Base-by-base conservation (phyloP, 2,888 invertebrate genomes). In the Diarsia dahlii region DNA sequence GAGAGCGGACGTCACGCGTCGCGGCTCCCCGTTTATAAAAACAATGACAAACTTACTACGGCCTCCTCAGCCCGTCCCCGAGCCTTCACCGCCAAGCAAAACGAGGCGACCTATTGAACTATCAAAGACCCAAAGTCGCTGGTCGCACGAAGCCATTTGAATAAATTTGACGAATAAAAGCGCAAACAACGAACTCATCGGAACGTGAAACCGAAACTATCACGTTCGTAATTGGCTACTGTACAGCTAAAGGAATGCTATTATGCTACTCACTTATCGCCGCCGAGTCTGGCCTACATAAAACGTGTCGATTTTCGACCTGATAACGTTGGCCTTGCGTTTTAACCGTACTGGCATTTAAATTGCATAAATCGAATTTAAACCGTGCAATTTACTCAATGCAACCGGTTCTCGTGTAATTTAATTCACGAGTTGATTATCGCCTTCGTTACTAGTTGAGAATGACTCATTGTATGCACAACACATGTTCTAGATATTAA, bases 171-270 rank as follows among this genome's bases (percentile, higher is more conserved):
- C 92, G 90, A 94, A 93, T 91, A 92, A 93, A 92, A 91, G 90
- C 89, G 91, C 91, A 89, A 91, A 91, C 93, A 93, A 91, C 92
- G 90, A 87, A 93, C 89, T 90, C 93, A 93, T 92, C 94, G 92
- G 92, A 92, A 94, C 95, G 94, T 94, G 93, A 95, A 95, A 95
- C 95, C 90, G 92, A 94, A 95, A 95, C 94, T 95, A 95, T 95
- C 94, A 93, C 92, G 93, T 93, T 90, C 90, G 89, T 93, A 93
- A 95, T 94, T 94, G 93, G 92, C 94, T 94, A 93, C 94, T 92
- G 94, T 91, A 91, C 92, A 93, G 92, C 91, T 91, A 91, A 90
- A 94, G 94, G 95, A 94, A 92, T 92, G 90, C 89, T 89, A 90
- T 90, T 92, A 94, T 94, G 92, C 91, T 92, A 91, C 91, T 91